Evolutionary conservation across 2,888 invertebrate genomes (phyloP).

Genomic region (Lithophane semibrunnea): DNA sequence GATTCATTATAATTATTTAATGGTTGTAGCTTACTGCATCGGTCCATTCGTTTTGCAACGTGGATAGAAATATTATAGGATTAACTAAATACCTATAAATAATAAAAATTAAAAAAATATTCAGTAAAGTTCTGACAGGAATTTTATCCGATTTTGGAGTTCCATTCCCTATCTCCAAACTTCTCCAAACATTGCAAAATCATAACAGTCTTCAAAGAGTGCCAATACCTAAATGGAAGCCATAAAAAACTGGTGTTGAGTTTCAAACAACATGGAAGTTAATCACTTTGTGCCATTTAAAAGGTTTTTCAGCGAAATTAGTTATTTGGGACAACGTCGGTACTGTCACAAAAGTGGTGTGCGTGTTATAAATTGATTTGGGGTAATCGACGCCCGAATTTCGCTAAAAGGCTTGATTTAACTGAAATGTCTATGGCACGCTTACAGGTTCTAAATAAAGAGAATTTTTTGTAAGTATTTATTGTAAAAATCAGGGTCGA

Average conservation of each 20-base stretch:
- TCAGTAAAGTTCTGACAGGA: not conserved
- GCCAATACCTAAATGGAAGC: not conserved
- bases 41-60: not conserved
- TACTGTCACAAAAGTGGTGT: slow-evolving; percentile 16
- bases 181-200: not conserved
- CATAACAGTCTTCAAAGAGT: not conserved
- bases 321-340: slow-evolving; percentile 22
- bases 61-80: not conserved
- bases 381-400: slow-evolving; percentile 26
- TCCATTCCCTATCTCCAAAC: not conserved
- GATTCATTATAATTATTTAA: not conserved
- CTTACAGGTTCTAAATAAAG: not conserved
- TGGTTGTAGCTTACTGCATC: not conserved
- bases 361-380: slow-evolving; percentile 42
- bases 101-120: not conserved
- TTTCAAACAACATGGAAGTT: slow-evolving; percentile 28
- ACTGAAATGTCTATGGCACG: slow-evolving; percentile 2
- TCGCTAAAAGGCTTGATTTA: slow-evolving; percentile 35
- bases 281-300: slow-evolving; percentile 17
- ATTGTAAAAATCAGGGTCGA: not conserved
- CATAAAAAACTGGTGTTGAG: slow-evolving; percentile 12
- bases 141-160: not conserved
- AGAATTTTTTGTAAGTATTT: not conserved
- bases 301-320: slow-evolving; percentile 23
- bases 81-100: no score